Percentiles rank a stretch among this genome's conserved stretches.
Conservation (phyloP, 2,888 invertebrate genomes). For the Cantharis rufa region DNA sequence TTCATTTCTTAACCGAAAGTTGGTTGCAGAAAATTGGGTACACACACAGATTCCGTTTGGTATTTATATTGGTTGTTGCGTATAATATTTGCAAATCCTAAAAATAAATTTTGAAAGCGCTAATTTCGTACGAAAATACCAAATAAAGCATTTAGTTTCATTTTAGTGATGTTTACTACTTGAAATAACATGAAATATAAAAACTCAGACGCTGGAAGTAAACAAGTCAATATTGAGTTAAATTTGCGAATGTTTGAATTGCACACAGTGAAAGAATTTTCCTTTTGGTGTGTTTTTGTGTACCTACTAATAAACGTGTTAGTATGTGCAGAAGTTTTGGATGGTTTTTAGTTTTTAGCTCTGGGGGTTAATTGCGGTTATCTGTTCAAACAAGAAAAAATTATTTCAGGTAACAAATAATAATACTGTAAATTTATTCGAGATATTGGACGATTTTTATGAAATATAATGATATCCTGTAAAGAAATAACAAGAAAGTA, state of each 20-base stretch:
- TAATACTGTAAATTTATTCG: background rate
- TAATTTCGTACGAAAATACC: background rate
- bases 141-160: background rate
- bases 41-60: too few species aligned
- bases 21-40: too few species aligned
- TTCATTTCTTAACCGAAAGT: too few species aligned
- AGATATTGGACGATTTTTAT: background rate
- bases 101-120: background rate
- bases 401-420: background rate
- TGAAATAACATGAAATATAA: background rate
- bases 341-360: background rate
- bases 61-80: too few species aligned
- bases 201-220: background rate
- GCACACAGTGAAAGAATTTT: background rate
- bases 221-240: background rate
- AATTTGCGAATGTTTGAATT: background rate
- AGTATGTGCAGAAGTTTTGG: background rate
- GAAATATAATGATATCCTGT: background rate
- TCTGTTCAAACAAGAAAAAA: too few species aligned
- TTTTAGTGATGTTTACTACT: background rate
- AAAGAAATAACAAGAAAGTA: background rate
- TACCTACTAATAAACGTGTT: background rate
- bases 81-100: too few species aligned
- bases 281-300: background rate
- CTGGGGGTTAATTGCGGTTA: background rate